Conservation (phyloP, 1,140 invertebrate genomes). For the Teleogryllus occipitalis region DNA sequence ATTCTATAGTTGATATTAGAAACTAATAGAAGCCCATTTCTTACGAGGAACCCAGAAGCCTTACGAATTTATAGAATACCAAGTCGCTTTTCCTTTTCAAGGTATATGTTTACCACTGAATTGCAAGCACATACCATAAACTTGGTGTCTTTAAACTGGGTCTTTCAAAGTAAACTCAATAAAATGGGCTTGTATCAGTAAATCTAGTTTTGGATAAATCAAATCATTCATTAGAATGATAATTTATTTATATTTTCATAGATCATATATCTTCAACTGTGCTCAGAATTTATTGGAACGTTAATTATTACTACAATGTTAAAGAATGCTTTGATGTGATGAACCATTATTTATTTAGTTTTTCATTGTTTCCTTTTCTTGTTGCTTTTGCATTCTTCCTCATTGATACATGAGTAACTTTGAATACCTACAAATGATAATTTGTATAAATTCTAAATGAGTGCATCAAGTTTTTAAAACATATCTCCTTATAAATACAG, state of each 20-base stretch:
- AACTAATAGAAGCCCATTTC: background rate
- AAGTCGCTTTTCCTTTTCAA: background rate
- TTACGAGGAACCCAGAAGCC: background rate
- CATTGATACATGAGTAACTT: no score
- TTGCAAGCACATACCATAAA: background rate
- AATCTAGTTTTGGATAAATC: conserved; percentile 1
- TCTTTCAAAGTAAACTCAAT: background rate
- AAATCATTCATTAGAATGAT: background rate
- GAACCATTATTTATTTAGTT: no score
- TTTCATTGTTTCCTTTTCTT: no score
- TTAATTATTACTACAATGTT: background rate
- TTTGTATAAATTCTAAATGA: background rate
- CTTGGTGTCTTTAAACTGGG: background rate
- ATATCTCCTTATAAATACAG: background rate
- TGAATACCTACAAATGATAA: background rate
- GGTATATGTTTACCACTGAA: background rate
- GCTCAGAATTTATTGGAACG: background rate
- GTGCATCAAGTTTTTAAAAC: background rate
- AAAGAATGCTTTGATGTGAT: no score
- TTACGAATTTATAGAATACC: background rate
- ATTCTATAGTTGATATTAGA: background rate
- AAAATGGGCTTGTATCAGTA: background rate
- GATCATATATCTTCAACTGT: background rate
- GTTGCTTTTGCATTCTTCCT: no score
- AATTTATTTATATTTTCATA: conserved; percentile 2